A percentile compares a stretch with the other conserved stretches of the same genome.
Evolutionary conservation across 92 coral and sea anemone genomes (phyloP).

Genomic region (Hydrozoanthus gracilis): DNA sequence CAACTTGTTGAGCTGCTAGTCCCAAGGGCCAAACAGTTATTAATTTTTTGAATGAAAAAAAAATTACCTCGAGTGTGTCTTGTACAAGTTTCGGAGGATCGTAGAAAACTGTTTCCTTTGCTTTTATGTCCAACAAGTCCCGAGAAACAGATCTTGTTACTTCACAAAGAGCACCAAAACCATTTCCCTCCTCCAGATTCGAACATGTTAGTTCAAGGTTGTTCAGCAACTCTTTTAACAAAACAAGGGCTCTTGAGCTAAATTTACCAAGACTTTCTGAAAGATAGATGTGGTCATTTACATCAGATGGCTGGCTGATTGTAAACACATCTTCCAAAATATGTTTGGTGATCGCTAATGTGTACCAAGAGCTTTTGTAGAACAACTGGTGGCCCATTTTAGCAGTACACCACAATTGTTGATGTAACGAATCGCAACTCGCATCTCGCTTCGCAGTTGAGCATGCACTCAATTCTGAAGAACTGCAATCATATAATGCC

Average conservation of each 20-base stretch:
- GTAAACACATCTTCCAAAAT: constrained; percentile 20
- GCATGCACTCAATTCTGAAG: not conserved
- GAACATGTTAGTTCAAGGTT: not conserved
- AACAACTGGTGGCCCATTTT: constrained; percentile 24
- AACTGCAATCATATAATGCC: not conserved
- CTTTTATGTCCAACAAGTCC: constrained; percentile 21
- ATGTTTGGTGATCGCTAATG: constrained; percentile 34
- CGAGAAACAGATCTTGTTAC: constrained; percentile 25
- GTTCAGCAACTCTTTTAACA: not conserved
- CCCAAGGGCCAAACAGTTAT: too few relatives aligned
- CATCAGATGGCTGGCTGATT: not conserved
- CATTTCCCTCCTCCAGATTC: not conserved
- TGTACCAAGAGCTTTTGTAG: constrained; percentile 27
- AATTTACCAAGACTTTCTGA: not conserved
- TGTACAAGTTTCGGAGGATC: constrained; percentile 41
- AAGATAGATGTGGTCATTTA: not conserved
- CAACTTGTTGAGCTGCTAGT: too few relatives aligned
- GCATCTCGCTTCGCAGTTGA: not conserved
- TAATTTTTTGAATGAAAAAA: not conserved
- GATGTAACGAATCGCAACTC: not conserved
- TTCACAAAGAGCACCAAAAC: constrained; percentile 34
- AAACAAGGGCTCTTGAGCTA: not conserved
- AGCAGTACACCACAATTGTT: not conserved
- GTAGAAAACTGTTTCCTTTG: constrained; percentile 24
- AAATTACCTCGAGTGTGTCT: constrained; percentile 26